Evolutionary conservation across 2,113 vertebrate genomes (phyloP).

Genomic region (Hydrolagus affinis): DNA sequence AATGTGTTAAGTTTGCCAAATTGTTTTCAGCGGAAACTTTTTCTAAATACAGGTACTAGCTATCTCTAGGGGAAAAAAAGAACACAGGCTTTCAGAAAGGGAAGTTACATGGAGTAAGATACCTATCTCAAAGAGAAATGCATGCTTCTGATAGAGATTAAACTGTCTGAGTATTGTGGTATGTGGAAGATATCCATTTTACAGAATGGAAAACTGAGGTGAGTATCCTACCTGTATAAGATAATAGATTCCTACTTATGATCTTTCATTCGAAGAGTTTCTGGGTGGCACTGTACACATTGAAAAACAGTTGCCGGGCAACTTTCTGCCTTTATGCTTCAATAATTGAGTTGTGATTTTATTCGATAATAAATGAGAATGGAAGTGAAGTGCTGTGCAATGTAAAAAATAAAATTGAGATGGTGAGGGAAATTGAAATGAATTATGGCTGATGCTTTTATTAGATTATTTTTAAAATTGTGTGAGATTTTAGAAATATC

Average conservation of each 20-base stretch:
- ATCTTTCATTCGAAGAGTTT: not conserved
- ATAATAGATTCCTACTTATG: not conserved
- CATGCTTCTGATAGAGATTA: not conserved
- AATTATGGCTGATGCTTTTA: not conserved
- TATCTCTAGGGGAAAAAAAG: not conserved
- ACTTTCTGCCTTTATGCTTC: not conserved
- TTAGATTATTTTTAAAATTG: not conserved
- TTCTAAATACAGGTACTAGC: not conserved
- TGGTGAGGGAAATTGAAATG: not conserved
- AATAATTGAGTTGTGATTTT: not conserved
- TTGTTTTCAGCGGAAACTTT: not conserved
- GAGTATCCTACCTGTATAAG: not conserved
- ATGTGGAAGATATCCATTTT: not conserved
- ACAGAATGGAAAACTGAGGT: not conserved
- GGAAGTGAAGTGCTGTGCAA: not conserved
- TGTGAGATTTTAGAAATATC: not conserved
- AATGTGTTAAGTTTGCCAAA: not conserved
- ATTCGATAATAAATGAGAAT: not conserved
- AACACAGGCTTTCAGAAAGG: not conserved
- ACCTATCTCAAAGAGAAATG: not conserved
- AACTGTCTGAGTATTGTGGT: not conserved
- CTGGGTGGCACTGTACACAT: not conserved
- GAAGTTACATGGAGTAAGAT: constrained; percentile 8
- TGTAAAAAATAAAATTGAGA: not conserved
- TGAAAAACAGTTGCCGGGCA: not conserved